Percentiles rank a stretch among this genome's conserved stretches.
Conservation (phyloP, 2,797 vertebrate genomes). For the Bradypodion pumilum region DNA sequence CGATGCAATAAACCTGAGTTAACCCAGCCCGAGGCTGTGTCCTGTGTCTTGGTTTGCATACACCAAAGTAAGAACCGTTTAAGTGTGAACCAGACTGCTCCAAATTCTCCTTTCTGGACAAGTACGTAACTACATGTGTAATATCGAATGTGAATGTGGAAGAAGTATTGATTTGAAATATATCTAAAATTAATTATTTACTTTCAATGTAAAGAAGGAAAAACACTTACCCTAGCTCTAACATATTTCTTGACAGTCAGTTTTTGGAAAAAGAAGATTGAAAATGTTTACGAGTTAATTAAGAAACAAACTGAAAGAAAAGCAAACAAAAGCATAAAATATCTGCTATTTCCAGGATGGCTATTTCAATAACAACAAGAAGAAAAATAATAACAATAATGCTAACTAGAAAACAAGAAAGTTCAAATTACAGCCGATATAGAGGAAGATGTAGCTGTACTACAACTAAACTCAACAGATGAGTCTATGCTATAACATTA, state of each 20-base stretch:
- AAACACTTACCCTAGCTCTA: slow-evolving; percentile 87
- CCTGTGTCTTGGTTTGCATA: too few species aligned
- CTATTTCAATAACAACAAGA: not conserved
- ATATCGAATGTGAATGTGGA: not conserved
- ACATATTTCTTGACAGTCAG: slow-evolving; percentile 87
- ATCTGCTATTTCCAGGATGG: not conserved
- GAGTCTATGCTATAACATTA: not conserved
- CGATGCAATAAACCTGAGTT: too few species aligned
- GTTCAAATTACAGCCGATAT: not conserved
- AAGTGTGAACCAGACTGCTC: too few species aligned
- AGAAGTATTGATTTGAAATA: not conserved
- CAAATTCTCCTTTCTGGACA: too few species aligned
- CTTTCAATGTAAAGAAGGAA: slow-evolving; percentile 38
- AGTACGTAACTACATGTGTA: not conserved
- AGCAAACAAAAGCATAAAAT: slow-evolving; percentile 1
- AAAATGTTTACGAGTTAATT: slow-evolving; percentile 64
- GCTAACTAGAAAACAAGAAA: not conserved
- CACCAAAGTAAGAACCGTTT: too few species aligned
- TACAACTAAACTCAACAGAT: not conserved
- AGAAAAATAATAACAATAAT: too few species aligned
- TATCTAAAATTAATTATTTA: not conserved
- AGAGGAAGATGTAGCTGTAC: not conserved
- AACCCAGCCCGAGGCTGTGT: too few species aligned
- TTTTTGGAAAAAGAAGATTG: slow-evolving; percentile 72
- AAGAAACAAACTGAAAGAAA: slow-evolving; percentile 36